Conservation (phyloP, 64 coral and sea anemone species). For the Actinia equina region DNA sequence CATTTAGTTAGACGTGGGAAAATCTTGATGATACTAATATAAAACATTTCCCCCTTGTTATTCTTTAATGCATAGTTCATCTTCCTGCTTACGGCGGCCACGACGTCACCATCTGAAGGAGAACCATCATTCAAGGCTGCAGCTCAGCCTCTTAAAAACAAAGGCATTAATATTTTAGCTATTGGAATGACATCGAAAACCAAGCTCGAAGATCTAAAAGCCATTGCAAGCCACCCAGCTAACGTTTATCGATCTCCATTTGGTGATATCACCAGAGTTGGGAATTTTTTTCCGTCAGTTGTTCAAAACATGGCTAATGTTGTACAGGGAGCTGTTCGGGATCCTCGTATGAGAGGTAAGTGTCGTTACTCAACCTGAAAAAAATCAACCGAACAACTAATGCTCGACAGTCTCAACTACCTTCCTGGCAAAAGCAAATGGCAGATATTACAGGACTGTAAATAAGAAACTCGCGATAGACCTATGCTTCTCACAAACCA, state of each 20-base stretch:
- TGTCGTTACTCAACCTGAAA: background rate
- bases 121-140: slow-evolving; percentile 5
- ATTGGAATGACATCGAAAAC: slow-evolving; percentile 31
- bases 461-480: too few species aligned
- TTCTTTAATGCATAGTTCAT: slow-evolving; percentile 25
- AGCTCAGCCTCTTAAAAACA: slow-evolving; percentile 18
- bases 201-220: slow-evolving; percentile 32
- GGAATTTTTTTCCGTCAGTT: background rate
- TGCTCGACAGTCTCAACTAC: too few species aligned
- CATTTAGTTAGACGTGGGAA: too few species aligned
- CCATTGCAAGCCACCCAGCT: slow-evolving; percentile 15
- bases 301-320: slow-evolving; percentile 17
- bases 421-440: too few species aligned
- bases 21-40: too few species aligned
- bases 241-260: slow-evolving; percentile 39
- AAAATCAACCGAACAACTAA: background rate
- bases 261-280: background rate
- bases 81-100: slow-evolving; percentile 16
- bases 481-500: too few species aligned
- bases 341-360: slow-evolving; percentile 16
- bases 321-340: slow-evolving; percentile 33
- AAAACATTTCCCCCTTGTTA: too few species aligned
- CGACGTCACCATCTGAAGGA: background rate
- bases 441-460: too few species aligned
- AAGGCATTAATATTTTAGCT: slow-evolving; percentile 17